Evolutionary conservation across 2,888 invertebrate genomes (phyloP).

Genomic region (Caenorhabditis sp.): DNA sequence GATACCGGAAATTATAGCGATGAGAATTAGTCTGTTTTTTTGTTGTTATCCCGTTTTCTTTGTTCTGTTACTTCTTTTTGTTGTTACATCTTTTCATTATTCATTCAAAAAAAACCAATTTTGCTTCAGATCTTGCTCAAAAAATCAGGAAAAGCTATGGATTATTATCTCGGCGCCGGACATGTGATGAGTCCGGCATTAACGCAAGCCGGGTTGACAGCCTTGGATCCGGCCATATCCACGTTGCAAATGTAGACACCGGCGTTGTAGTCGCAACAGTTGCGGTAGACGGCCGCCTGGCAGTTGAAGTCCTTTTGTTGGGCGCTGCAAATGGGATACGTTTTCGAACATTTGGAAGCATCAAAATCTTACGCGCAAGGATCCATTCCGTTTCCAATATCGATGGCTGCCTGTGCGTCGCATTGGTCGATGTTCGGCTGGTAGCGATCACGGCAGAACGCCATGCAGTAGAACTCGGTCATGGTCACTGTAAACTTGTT

Average conservation of each 20-base stretch:
- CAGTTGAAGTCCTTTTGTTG: slow-evolving; percentile 66
- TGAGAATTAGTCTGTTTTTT: slow-evolving; percentile 20
- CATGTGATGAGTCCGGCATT: slow-evolving; percentile 61
- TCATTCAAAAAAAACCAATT: slow-evolving; percentile 13
- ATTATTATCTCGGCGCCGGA: slow-evolving; percentile 52
- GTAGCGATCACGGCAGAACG: slow-evolving; percentile 64
- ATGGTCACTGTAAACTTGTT: slow-evolving; percentile 69
- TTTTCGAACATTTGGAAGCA: too few relatives aligned
- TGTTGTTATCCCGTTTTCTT: not conserved
- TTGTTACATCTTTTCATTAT: slow-evolving; percentile 9
- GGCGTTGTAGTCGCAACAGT: slow-evolving; percentile 68
- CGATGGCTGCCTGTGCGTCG: slow-evolving; percentile 45
- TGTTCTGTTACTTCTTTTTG: not conserved
- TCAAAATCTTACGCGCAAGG: slow-evolving; percentile 48
- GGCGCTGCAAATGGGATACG: slow-evolving; percentile 50
- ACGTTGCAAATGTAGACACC: slow-evolving; percentile 71
- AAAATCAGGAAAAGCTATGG: not conserved
- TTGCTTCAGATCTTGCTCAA: not conserved
- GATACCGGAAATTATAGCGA: slow-evolving; percentile 52
- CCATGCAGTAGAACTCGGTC: slow-evolving; percentile 72
- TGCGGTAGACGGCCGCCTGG: slow-evolving; percentile 60
- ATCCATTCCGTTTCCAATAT: slow-evolving; percentile 60
- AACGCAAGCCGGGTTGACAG: slow-evolving; percentile 56
- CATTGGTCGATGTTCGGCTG: slow-evolving; percentile 66
- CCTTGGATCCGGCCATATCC: slow-evolving; percentile 55